Evolutionary conservation across 2,113 vertebrate species (phyloP).

Genomic region (Erinaceus europaeus): DNA sequence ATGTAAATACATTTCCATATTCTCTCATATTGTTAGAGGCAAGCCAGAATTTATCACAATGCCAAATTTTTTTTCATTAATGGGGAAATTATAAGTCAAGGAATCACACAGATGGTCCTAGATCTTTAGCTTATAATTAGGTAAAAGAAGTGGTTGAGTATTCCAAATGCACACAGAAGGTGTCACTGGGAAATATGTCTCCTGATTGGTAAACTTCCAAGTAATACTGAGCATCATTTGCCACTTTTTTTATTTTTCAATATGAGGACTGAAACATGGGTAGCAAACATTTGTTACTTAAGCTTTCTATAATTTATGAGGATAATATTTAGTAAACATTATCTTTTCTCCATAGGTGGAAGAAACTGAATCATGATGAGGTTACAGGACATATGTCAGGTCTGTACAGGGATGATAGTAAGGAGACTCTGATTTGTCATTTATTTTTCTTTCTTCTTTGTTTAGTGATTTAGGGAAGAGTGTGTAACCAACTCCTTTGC

Average conservation of each 20-base stretch:
- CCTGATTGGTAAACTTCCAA: not conserved
- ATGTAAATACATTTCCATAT: not conserved
- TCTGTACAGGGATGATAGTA: not conserved
- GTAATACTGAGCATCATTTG: not conserved
- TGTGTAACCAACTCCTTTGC: not conserved
- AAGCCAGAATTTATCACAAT: slow-evolving; percentile 31
- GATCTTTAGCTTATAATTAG: slow-evolving; percentile 21
- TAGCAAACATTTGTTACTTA: slow-evolving; percentile 25
- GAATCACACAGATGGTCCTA: not conserved
- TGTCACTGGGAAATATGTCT: slow-evolving; percentile 14
- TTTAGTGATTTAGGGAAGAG: not conserved
- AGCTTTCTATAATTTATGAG: not conserved
- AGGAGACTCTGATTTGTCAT: not conserved
- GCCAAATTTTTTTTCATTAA: not conserved
- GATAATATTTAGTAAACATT: not conserved
- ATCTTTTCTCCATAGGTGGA: not conserved
- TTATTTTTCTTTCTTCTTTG: not conserved
- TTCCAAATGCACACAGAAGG: not conserved
- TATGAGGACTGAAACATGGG: slow-evolving; percentile 16
- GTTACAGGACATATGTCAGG: not conserved
- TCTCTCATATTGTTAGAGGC: not conserved
- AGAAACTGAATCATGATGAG: not conserved
- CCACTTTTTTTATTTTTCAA: slow-evolving; percentile 18
- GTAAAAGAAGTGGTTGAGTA: not conserved
- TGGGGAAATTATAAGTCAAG: not conserved